A percentile compares a stretch with the other conserved stretches of the same genome.
Conservation (phyloP, 2,113 vertebrate species). For the Zeus faber region DNA sequence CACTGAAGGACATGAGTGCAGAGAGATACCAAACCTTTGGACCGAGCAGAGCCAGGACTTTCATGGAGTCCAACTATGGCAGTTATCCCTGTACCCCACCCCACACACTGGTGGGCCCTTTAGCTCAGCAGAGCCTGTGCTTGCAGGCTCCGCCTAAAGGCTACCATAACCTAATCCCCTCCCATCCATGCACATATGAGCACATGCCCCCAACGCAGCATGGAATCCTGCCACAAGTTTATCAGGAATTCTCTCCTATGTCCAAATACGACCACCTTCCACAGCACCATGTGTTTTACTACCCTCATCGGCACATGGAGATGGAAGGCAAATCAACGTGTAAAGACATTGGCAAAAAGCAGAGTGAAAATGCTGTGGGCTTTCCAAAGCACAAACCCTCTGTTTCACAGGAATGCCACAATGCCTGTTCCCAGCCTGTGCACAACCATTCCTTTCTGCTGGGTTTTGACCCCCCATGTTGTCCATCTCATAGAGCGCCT, state of each 20-base stretch:
- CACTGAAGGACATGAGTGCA: constrained; percentile 56
- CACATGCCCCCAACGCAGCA: constrained; percentile 59
- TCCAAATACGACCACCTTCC: constrained; percentile 67
- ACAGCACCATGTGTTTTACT: constrained; percentile 70
- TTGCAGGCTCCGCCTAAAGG: constrained; percentile 44
- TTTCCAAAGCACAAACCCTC: constrained; percentile 49
- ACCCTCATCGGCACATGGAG: constrained; percentile 66
- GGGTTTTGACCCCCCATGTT: constrained; percentile 50
- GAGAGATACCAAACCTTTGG: constrained; percentile 43
- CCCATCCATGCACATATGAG: constrained; percentile 60
- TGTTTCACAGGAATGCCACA: constrained; percentile 58
- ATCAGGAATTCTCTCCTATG: constrained; percentile 62
- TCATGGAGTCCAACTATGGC: constrained; percentile 66
- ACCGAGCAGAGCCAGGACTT: constrained; percentile 39
- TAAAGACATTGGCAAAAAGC: constrained; percentile 43
- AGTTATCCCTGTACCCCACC: constrained; percentile 51
- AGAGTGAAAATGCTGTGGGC: constrained; percentile 48
- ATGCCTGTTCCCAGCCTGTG: constrained; percentile 35
- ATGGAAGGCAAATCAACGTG: constrained; percentile 60
- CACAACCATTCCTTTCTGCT: constrained; percentile 51
- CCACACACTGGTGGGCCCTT: constrained; percentile 49
- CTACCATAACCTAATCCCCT: constrained; percentile 53
- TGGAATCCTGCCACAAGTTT: constrained; percentile 45
- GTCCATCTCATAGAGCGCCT: constrained; percentile 51
- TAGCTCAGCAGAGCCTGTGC: constrained; percentile 64